Evolutionary conservation across 2,797 vertebrate species (phyloP).

Genomic region (Melopsittacus undulatus): DNA sequence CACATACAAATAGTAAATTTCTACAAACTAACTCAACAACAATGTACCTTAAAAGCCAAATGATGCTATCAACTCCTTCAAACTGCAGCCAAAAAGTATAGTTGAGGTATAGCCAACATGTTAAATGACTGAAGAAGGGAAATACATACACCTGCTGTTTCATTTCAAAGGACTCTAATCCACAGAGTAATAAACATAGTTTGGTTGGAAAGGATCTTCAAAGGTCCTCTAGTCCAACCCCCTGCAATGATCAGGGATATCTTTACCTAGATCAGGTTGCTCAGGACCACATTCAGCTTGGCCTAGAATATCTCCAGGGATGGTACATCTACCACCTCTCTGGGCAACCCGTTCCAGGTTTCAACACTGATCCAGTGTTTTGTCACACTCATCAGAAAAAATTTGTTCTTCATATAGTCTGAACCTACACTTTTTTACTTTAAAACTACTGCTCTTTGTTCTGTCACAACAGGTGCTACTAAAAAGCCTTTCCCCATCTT

Average conservation of each 20-base stretch:
- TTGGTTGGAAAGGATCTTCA: not conserved
- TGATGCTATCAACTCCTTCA: not conserved
- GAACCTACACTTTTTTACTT: not conserved
- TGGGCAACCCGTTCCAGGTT: not conserved
- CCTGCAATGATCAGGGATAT: not conserved
- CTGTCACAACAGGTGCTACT: rapidly evolving
- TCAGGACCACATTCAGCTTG: not conserved
- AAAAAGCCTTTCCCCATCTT: not conserved
- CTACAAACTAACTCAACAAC: not conserved
- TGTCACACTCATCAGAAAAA: rapidly evolving
- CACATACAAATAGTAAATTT: not conserved
- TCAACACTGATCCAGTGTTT: not conserved
- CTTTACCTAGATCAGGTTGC: not conserved
- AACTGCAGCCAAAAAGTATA: not conserved
- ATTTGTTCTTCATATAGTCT: not conserved
- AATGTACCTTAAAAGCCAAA: not conserved
- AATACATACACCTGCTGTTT: not conserved
- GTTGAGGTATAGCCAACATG: not conserved
- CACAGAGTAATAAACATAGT: not conserved
- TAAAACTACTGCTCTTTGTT: not conserved
- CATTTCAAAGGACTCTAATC: not conserved
- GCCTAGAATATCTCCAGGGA: not conserved
- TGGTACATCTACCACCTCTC: not conserved
- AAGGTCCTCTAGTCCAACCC: not conserved
- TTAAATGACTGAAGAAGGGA: not conserved